phyloP scores from a whole-genome alignment of 2,888 invertebrate species.

The Limnephilus auricula region DNA sequence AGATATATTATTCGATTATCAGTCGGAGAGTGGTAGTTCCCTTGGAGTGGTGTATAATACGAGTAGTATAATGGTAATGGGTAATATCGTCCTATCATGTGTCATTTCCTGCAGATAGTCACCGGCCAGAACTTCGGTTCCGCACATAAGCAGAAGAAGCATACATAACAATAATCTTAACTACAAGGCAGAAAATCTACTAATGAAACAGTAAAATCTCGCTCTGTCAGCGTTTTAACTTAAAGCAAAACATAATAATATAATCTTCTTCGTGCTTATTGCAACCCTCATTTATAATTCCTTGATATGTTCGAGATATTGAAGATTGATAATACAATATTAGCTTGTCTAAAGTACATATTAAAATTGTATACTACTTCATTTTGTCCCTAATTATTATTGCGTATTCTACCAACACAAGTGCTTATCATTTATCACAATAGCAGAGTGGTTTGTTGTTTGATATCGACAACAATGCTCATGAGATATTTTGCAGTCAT shows the following conservation, averaged over 20 bases:
- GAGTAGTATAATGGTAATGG: background rate
- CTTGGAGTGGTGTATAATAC: background rate
- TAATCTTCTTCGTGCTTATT: no score
- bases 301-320: no score
- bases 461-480: background rate
- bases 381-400: no score
- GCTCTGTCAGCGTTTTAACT: no score
- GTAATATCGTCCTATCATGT: background rate
- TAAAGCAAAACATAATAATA: no score
- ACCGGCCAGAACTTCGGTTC: slow-evolving; percentile 41
- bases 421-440: no score
- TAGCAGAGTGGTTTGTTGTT: background rate
- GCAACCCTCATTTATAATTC: no score
- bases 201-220: no score
- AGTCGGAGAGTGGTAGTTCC: background rate
- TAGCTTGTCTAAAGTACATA: no score
- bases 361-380: no score
- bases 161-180: background rate
- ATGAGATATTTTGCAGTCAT: background rate
- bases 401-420: no score
- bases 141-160: background rate
- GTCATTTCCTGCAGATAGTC: slow-evolving; percentile 45
- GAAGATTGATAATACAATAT: no score
- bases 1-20: background rate
- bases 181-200: background rate